phyloP scores from a whole-genome alignment of 2,797 vertebrate genomes.

The Pelochelys cantorii region DNA sequence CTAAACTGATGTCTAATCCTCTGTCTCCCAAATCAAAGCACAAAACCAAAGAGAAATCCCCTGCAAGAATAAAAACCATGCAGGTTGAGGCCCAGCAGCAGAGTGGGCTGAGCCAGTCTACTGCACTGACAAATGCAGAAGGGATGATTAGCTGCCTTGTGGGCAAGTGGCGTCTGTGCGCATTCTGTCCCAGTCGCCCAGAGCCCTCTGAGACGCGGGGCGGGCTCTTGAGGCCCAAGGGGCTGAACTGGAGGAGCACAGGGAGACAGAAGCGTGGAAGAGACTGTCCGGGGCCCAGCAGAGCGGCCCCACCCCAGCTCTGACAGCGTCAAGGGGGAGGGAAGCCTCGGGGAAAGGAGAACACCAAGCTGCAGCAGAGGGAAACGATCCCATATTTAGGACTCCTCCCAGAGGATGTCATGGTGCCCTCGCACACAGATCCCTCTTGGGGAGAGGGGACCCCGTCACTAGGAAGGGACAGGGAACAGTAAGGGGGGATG shows the following conservation, averaged over 20 bases:
- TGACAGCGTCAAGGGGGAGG: neutral
- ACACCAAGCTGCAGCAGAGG: neutral
- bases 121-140: neutral
- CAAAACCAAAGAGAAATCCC: neutral
- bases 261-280: no score
- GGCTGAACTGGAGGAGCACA: no score
- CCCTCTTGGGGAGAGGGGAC: no score
- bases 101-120: neutral
- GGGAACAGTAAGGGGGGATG: neutral
- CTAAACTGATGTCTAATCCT: neutral
- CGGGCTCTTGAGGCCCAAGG: no score
- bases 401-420: neutral
- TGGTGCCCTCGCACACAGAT: neutral
- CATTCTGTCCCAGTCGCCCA: no score
- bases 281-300: no score
- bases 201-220: no score
- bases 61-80: neutral
- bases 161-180: no score
- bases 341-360: neutral
- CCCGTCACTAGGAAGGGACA: neutral
- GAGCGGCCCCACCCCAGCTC: no score
- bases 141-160: no score
- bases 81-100: neutral
- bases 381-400: neutral
- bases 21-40: neutral